These are phyloP conservation scores for Gymnothorax reevesii DNA, from an alignment of 2,797 vertebrate species.

Conservation along the genomic window DNA sequence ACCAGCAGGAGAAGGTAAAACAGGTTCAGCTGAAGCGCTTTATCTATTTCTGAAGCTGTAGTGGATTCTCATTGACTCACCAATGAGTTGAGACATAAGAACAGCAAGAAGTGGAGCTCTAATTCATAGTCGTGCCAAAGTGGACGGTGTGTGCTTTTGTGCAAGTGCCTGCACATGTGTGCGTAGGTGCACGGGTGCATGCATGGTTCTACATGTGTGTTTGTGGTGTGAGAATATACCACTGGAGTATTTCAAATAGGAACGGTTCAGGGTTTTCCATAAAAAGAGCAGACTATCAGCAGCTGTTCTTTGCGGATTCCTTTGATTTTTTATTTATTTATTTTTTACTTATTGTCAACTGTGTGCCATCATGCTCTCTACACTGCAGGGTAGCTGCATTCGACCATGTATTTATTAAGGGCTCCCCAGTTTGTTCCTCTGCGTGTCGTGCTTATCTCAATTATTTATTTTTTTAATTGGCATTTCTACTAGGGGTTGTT, in stretches of 20 bases:
- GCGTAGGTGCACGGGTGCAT: too few species aligned
- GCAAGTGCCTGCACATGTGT: too few species aligned
- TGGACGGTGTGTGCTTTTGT: neutral
- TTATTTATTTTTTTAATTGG: neutral
- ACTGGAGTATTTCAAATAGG: too few species aligned
- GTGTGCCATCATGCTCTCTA: neutral
- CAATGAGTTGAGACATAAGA: neutral
- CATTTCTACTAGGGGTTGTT: neutral
- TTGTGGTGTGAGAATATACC: too few species aligned
- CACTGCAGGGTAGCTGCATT: neutral
- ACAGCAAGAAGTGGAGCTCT: constrained; percentile 6
- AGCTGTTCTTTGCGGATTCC: neutral
- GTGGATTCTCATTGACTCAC: neutral
- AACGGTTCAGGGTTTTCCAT: too few species aligned
- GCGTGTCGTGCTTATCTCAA: too few species aligned
- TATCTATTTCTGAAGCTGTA: neutral
- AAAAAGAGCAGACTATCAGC: neutral
- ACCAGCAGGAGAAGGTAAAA: neutral
- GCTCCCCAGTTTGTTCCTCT: neutral
- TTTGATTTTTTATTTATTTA: too few species aligned
- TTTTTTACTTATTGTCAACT: neutral
- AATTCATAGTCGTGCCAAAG: neutral
- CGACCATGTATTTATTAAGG: neutral
- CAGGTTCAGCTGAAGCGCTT: neutral
- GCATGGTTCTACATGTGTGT: neutral